These are phyloP conservation scores for Petrolisthes cinctipes DNA, from an alignment of 2,888 invertebrate genomes.

Conservation along the genomic window DNA sequence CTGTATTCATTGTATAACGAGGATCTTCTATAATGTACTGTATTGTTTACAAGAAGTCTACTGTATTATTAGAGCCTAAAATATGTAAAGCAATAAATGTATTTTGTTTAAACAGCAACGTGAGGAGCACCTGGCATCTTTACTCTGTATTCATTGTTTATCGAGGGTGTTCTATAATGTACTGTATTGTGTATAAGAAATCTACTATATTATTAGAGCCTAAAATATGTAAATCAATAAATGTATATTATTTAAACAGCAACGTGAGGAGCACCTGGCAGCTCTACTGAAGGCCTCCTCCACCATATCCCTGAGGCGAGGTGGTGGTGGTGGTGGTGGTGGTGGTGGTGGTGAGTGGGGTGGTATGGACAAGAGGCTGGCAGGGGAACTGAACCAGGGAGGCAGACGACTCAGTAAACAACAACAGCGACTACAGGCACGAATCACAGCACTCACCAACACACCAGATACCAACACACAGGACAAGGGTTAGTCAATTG, in stretches of 20 bases:
- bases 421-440: constrained; percentile 53
- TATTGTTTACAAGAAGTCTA: background rate
- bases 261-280: constrained; percentile 59
- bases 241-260: constrained; percentile 21
- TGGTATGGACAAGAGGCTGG: background rate
- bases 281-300: constrained; percentile 62
- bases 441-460: constrained; percentile 50
- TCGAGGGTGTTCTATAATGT: too few species aligned
- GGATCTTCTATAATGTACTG: too few species aligned
- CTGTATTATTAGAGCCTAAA: background rate
- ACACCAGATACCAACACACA: constrained; percentile 42
- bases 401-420: constrained; percentile 58
- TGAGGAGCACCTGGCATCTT: too few species aligned
- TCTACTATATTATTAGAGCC: background rate
- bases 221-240: background rate
- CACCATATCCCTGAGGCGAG: constrained; percentile 47
- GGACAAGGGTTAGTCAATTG: constrained; percentile 42
- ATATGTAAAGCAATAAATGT: too few species aligned
- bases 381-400: background rate
- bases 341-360: constrained; percentile 6
- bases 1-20: too few species aligned
- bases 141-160: too few species aligned
- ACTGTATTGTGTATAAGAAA: background rate
- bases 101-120: constrained; percentile 2
- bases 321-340: constrained; percentile 33